A percentile compares a stretch with the other conserved stretches of the same genome.
Conservation (phyloP, 2,888 invertebrate species). For the Athalia rosae region DNA sequence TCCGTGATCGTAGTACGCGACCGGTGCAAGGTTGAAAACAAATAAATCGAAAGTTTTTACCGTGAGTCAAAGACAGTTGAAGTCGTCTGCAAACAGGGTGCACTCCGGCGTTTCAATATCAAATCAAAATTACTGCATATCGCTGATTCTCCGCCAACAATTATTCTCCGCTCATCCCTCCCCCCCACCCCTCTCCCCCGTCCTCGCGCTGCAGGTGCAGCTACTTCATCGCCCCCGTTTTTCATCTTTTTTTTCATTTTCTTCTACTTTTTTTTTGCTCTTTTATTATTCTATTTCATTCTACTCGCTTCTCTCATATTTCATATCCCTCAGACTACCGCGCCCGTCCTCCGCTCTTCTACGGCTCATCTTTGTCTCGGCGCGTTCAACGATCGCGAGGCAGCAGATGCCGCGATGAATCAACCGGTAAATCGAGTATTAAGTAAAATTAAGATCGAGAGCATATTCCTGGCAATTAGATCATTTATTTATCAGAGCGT, state of each 20-base stretch:
- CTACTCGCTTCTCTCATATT: no score
- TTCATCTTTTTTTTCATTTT: neutral
- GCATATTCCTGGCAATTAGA: conserved; percentile 59
- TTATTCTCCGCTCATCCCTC: conserved; percentile 27
- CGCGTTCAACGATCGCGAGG: conserved; percentile 17
- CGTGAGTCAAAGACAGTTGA: conserved; percentile 48
- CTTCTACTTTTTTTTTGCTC: neutral
- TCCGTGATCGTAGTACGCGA: conserved; percentile 42
- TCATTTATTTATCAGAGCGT: conserved; percentile 62
- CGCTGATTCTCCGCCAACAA: conserved; percentile 36
- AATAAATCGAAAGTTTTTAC: conserved; percentile 62
- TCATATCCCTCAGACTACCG: no score
- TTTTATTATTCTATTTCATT: no score
- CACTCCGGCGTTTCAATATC: conserved; percentile 48
- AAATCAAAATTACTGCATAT: conserved; percentile 44
- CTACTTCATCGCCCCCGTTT: neutral
- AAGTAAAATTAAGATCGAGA: conserved; percentile 43
- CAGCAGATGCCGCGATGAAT: conserved; percentile 40
- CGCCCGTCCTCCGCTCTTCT: no score
- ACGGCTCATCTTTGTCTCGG: neutral
- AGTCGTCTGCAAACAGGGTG: conserved; percentile 51
- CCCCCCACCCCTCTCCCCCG: neutral
- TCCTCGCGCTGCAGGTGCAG: neutral
- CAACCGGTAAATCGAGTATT: conserved; percentile 38
- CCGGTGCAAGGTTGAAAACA: conserved; percentile 58